Conservation (phyloP, 2,113 vertebrate genomes). For the Erythrocebus patas region DNA sequence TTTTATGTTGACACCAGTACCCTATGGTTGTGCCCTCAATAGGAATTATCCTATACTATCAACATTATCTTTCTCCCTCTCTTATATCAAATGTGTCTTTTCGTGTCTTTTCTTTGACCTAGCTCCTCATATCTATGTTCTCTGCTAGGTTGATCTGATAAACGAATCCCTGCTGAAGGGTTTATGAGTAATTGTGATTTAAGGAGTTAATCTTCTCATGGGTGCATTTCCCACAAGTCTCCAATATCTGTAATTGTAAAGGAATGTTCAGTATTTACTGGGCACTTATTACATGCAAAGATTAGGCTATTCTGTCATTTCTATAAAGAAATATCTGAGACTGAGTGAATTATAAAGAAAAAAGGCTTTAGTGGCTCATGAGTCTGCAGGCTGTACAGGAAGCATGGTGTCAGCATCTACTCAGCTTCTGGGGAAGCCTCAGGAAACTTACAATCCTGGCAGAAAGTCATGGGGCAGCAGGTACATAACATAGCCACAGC, state of each 20-base stretch:
- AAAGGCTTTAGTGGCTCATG: too few species aligned
- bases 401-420: too few species aligned
- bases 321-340: too few species aligned
- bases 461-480: too few species aligned
- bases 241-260: background rate
- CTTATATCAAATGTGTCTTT: background rate
- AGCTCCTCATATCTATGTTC: background rate
- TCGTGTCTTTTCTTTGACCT: background rate
- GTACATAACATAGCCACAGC: too few species aligned
- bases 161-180: background rate
- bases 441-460: too few species aligned
- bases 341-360: too few species aligned
- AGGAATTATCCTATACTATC: background rate
- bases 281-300: background rate
- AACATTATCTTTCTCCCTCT: background rate
- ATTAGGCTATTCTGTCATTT: too few species aligned
- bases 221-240: background rate
- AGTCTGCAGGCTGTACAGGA: too few species aligned
- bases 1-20: background rate
- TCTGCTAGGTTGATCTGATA: background rate
- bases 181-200: background rate
- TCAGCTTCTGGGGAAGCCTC: too few species aligned
- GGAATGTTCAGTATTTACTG: background rate
- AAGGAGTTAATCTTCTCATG: background rate
- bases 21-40: background rate